These are phyloP conservation scores for Eilema caniola DNA, from an alignment of 2,888 invertebrate genomes.

Conservation along the genomic window DNA sequence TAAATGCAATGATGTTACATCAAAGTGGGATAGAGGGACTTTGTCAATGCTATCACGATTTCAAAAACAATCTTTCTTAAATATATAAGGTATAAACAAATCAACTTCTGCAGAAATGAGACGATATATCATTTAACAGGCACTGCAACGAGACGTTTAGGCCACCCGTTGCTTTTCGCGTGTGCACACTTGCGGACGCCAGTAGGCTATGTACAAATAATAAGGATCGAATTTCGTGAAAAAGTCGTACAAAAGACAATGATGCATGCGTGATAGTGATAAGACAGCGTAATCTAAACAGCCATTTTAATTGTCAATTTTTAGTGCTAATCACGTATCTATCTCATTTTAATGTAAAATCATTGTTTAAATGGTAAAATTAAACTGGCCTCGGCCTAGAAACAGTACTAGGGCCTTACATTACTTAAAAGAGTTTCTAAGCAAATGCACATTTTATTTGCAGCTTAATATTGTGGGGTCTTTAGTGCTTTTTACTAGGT, in stretches of 20 bases:
- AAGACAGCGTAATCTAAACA: background rate
- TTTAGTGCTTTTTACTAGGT: constrained; percentile 20
- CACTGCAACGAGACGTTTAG: no score
- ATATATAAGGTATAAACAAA: no score
- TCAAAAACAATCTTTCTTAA: background rate
- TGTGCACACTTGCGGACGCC: no score
- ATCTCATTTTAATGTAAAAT: background rate
- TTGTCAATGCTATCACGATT: background rate
- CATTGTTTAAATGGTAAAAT: constrained; percentile 33
- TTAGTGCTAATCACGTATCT: background rate
- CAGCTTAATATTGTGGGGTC: background rate
- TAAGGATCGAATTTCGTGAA: no score
- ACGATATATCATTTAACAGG: background rate
- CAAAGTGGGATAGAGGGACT: background rate
- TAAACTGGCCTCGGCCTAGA: constrained; percentile 31
- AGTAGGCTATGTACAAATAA: no score
- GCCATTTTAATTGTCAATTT: background rate
- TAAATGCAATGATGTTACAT: constrained; percentile 17
- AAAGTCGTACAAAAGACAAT: no score
- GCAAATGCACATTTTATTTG: background rate
- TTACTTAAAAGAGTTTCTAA: no score
- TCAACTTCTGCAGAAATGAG: background rate
- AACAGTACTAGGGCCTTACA: constrained; percentile 23
- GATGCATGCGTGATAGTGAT: no score
- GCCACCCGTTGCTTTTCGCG: no score